Base-by-base conservation (phyloP, 2,888 invertebrate species). In the Trilocha varians region DNA sequence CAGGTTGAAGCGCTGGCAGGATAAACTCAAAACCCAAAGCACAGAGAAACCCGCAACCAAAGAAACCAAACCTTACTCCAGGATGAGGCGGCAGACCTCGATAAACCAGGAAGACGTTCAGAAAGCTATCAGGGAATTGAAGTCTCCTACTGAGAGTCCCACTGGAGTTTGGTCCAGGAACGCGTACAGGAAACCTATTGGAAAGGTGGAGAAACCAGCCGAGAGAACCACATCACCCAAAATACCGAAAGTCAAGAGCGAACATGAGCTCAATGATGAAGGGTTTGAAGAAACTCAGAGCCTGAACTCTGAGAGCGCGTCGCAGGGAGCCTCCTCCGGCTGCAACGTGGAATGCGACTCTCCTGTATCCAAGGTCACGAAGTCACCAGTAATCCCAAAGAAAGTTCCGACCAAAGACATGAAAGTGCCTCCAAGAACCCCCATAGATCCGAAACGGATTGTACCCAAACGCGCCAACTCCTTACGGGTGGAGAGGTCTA, bases 271-370 rank as follows among this genome's bases (percentile, higher is more conserved):
- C 36, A 93, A 94, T 61, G 96, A 96, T 65, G 95, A 96, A 85
- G 95, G 96, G 6, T 96, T 96, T 62, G 95, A 96, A 69, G 96
- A 96, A 78, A 94, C 94, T 0, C 95, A 95, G 63, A 95, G 94
- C 63, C 83, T 95, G 40, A 93, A 94, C 59, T 95, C 95, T 0
- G 95, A 95, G 67, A 94, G 93, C 5, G 91, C 94, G 3, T 94
- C 94, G 36, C 94, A 94, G 58, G 94, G 94, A 35, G 93, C 94
- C 2, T 94, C 94, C 0, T 94, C 94, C 0, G 89, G 89, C 5
- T 91, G 91, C 53, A 93, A 92, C 59, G 89, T 90, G 2, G 90
- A 90, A 50, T 87, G 88, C 35, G 89, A 89, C 50, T 73, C 82
- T 46, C 87, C 88, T 15, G 77, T 87, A 40, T 76, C 83, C n/a